Evolutionary conservation across 2,888 invertebrate species (phyloP).

Genomic region (Pyrgus malvae): DNA sequence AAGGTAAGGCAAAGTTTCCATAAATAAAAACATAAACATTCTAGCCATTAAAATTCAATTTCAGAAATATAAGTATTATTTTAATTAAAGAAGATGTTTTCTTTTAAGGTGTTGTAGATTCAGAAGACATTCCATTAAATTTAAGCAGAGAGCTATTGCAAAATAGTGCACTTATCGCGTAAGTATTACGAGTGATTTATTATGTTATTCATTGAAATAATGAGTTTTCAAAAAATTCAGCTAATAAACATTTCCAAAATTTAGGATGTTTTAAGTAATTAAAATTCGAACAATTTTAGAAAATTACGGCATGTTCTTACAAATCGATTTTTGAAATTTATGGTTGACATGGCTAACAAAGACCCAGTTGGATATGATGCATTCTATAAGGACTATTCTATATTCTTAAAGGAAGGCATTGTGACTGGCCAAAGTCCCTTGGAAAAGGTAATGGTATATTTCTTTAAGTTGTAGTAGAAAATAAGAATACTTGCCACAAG

Average conservation of each 20-base stretch:
- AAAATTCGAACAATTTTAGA: slow-evolving; percentile 53
- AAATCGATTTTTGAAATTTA: slow-evolving; percentile 90
- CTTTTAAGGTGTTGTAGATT: slow-evolving; percentile 93
- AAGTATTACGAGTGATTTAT: slow-evolving; percentile 44
- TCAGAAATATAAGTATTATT: background rate
- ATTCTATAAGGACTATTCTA: slow-evolving; percentile 95
- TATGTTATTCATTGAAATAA: background rate
- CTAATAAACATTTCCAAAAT: too few species aligned
- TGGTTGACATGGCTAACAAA: slow-evolving; percentile 92
- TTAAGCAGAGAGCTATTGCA: slow-evolving; percentile 97
- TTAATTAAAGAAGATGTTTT: background rate
- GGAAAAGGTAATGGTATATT: slow-evolving; percentile 93
- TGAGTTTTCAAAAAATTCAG: too few species aligned
- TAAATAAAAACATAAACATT: too few species aligned
- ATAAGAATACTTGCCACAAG: too few species aligned
- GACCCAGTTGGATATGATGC: slow-evolving; percentile 89
- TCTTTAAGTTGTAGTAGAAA: too few species aligned
- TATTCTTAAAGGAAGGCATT: slow-evolving; percentile 98
- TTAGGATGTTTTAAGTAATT: too few species aligned
- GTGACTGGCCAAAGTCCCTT: slow-evolving; percentile 90
- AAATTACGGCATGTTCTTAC: slow-evolving; percentile 93
- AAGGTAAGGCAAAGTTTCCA: too few species aligned
- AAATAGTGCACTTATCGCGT: slow-evolving; percentile 94
- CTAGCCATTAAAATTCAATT: too few species aligned
- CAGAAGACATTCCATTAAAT: slow-evolving; percentile 99